Conservation (phyloP, 2,113 vertebrate species). For the Strix aluco region DNA sequence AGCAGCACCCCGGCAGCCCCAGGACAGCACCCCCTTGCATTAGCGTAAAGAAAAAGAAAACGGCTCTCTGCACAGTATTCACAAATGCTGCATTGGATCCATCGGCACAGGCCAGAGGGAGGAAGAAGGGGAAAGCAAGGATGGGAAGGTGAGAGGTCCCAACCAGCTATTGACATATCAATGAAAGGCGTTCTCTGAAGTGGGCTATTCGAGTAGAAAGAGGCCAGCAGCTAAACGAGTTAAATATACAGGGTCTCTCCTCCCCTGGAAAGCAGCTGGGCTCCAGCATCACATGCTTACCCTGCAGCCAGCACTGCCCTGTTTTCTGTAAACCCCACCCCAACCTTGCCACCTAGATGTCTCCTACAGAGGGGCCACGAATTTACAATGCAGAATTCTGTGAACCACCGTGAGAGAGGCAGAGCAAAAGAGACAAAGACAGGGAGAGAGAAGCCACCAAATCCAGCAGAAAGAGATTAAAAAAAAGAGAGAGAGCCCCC, state of each 20-base stretch:
- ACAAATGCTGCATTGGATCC: slow-evolving; percentile 71
- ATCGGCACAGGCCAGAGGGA: slow-evolving; percentile 36
- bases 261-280: slow-evolving; percentile 28
- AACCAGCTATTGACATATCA: not conserved
- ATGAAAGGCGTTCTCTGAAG: slow-evolving; percentile 14
- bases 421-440: not conserved
- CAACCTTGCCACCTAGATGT: not conserved
- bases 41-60: slow-evolving; percentile 72
- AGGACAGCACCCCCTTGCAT: slow-evolving; percentile 58
- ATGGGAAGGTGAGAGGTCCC: slow-evolving; percentile 46
- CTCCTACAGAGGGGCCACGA: not conserved
- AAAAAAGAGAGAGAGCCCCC: not conserved
- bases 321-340: not conserved
- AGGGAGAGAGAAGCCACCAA: slow-evolving; percentile 41
- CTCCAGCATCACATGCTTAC: not conserved
- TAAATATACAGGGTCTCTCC: slow-evolving; percentile 7
- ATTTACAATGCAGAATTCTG: slow-evolving; percentile 66
- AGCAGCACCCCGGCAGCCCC: slow-evolving; percentile 26
- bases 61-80: slow-evolving; percentile 65
- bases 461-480: not conserved
- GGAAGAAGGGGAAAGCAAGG: slow-evolving; percentile 48
- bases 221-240: not conserved
- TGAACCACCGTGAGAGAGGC: slow-evolving; percentile 28
- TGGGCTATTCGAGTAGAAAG: not conserved
- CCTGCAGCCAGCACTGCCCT: not conserved